These are phyloP conservation scores for Synodontis membranacea DNA, from an alignment of 2,113 vertebrate genomes.

Conservation along the genomic window DNA sequence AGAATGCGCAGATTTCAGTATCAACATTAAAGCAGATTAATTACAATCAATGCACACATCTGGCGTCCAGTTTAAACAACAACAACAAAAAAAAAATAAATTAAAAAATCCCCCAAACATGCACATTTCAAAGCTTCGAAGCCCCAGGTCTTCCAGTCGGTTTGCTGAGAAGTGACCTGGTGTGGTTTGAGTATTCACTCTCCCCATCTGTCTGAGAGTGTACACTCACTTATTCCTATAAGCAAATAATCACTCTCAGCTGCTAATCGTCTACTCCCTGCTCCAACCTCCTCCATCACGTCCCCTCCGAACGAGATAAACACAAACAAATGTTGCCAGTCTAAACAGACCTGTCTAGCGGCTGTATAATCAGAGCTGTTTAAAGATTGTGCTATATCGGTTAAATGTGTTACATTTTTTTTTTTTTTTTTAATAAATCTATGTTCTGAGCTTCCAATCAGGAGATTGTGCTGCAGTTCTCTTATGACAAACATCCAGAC, in stretches of 20 bases:
- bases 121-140: slow-evolving; percentile 47
- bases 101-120: not conserved
- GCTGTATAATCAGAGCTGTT: slow-evolving; percentile 18
- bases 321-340: slow-evolving; percentile 47
- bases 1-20: slow-evolving; percentile 3
- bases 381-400: not conserved
- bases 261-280: slow-evolving; percentile 65
- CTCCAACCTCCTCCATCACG: slow-evolving; percentile 69
- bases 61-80: slow-evolving; percentile 2
- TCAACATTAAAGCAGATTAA: slow-evolving; percentile 14
- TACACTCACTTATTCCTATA: slow-evolving; percentile 88
- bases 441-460: not conserved
- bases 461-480: not conserved
- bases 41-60: slow-evolving; percentile 9
- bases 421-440: not conserved
- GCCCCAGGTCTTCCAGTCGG: not conserved
- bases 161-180: slow-evolving; percentile 37
- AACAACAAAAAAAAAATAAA: not conserved
- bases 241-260: slow-evolving; percentile 93
- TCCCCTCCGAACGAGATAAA: slow-evolving; percentile 50
- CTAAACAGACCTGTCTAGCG: slow-evolving; percentile 21
- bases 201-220: slow-evolving; percentile 54
- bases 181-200: slow-evolving; percentile 18
- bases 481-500: not conserved
- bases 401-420: not conserved